Percentiles rank a stretch among this genome's conserved stretches.
phyloP scores from a whole-genome alignment of 2,113 vertebrate species.

The Tonatia bakeri region DNA sequence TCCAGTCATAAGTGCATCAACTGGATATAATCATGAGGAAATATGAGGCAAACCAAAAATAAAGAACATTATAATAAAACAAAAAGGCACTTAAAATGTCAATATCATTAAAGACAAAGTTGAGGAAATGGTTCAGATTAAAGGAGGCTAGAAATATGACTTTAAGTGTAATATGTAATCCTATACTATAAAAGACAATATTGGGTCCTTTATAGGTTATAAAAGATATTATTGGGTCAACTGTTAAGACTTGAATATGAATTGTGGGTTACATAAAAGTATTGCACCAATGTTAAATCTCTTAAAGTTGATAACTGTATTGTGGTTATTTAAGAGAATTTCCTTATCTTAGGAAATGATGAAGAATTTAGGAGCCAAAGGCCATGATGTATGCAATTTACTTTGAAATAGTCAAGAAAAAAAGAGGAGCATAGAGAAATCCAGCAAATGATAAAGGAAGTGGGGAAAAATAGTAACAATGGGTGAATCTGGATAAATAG shows the following conservation, averaged over 20 bases:
- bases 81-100: neutral
- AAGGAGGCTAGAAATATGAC: neutral
- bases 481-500: neutral
- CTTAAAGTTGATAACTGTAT: neutral
- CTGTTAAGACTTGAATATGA: constrained; percentile 21
- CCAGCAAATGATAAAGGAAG: constrained; percentile 19
- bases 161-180: constrained; percentile 9
- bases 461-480: constrained; percentile 10
- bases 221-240: neutral
- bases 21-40: constrained; percentile 18
- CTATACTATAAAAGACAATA: neutral
- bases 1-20: neutral
- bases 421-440: neutral
- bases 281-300: neutral
- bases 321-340: neutral
- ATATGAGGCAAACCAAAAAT: neutral
- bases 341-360: constrained; percentile 27
- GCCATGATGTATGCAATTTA: neutral
- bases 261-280: constrained; percentile 7
- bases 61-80: neutral
- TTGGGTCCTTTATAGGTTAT: neutral
- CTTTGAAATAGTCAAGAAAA: constrained; percentile 13
- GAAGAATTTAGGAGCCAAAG: constrained; percentile 6
- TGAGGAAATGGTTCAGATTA: neutral
- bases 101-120: neutral